Evolutionary conservation across 2,888 invertebrate species (phyloP).

Genomic region (Sphaerophoria taeniata): DNA sequence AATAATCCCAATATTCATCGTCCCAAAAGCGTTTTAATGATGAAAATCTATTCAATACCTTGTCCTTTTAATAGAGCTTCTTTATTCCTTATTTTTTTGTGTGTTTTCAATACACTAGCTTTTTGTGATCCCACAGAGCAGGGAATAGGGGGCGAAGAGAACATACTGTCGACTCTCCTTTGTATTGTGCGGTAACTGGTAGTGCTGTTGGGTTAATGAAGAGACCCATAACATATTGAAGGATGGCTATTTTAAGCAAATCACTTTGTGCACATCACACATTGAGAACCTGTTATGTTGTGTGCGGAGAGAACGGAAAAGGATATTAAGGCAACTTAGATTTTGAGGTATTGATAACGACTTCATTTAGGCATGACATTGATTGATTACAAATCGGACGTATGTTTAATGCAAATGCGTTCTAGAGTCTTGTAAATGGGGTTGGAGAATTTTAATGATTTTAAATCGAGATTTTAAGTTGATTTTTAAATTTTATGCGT

Average conservation of each 20-base stretch:
- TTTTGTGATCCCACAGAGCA: constrained; percentile 4
- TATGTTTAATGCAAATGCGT: constrained; percentile 61
- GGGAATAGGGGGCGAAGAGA: background rate
- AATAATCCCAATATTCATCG: constrained; percentile 49
- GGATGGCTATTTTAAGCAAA: constrained; percentile 72
- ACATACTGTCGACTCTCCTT: constrained; percentile 6
- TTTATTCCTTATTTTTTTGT: constrained; percentile 17
- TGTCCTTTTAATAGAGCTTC: constrained; percentile 66
- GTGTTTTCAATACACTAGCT: background rate
- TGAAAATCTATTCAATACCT: constrained; percentile 68
- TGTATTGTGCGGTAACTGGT: constrained; percentile 1
- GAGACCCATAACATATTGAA: constrained; percentile 57
- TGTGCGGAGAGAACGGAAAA: constrained; percentile 18
- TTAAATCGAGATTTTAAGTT: too few relatives aligned
- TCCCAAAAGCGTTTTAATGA: constrained; percentile 50
- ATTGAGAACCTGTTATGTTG: constrained; percentile 4
- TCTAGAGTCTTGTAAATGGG: background rate
- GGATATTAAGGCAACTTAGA: constrained; percentile 27
- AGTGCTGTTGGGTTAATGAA: constrained; percentile 65
- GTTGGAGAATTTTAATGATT: background rate
- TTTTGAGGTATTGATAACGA: constrained; percentile 48
- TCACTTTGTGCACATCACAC: constrained; percentile 56
- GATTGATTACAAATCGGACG: constrained; percentile 66
- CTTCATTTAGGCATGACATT: constrained; percentile 65
- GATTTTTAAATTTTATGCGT: too few relatives aligned